A percentile compares a stretch with the other conserved stretches of the same genome.
Evolutionary conservation across 2,113 vertebrate genomes (phyloP).

Genomic region (Strigops habroptila): DNA sequence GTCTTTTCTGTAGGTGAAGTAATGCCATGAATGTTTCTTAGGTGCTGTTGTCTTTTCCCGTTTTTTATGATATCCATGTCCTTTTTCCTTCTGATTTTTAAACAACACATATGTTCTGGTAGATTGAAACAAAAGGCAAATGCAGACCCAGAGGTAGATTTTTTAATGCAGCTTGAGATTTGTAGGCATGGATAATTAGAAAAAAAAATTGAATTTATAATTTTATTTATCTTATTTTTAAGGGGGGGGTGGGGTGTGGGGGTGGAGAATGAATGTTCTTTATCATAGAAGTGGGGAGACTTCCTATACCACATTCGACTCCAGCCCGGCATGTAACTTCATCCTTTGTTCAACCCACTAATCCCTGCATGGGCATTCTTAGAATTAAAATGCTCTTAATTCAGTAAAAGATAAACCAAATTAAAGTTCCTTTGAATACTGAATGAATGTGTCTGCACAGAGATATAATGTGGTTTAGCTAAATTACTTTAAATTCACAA

Average conservation of each 20-base stretch:
- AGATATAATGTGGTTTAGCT: constrained; percentile 26
- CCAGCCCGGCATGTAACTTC: not conserved
- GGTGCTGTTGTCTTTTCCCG: not conserved
- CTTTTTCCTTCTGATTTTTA: not conserved
- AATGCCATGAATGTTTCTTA: not conserved
- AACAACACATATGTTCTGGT: not conserved
- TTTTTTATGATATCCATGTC: not conserved
- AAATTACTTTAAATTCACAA: constrained; percentile 30
- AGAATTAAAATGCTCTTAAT: constrained; percentile 27
- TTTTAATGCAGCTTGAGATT: not conserved
- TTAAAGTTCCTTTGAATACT: constrained; percentile 7
- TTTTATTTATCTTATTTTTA: constrained; percentile 6
- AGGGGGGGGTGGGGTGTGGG: not conserved
- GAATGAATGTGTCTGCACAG: not conserved
- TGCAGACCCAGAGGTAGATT: not conserved
- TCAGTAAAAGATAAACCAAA: constrained; percentile 16
- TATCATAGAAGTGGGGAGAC: not conserved
- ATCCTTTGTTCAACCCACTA: not conserved
- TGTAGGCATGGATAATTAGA: not conserved
- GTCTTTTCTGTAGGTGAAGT: not conserved
- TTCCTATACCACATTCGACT: not conserved
- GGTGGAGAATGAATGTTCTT: not conserved
- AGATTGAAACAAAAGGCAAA: not conserved
- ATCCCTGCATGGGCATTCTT: not conserved
- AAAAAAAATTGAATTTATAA: not conserved